These are phyloP conservation scores for Apogon talboti DNA, from an alignment of 2,797 vertebrate genomes.

Conservation along the genomic window DNA sequence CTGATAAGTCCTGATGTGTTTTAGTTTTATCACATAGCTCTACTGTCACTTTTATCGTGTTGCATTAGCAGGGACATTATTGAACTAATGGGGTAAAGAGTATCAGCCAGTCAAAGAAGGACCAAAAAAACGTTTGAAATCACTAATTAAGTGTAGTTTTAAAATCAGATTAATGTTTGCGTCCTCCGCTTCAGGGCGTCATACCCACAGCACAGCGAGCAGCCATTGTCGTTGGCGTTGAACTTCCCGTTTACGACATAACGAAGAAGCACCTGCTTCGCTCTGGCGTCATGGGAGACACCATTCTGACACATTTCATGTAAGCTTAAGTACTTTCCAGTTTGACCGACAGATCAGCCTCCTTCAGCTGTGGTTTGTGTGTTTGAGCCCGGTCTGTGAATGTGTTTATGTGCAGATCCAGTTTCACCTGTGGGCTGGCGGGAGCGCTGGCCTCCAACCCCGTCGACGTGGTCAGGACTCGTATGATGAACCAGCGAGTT, in stretches of 20 bases:
- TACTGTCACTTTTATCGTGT: no score
- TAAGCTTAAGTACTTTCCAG: constrained; percentile 70
- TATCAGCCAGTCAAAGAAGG: no score
- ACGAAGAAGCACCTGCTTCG: constrained; percentile 96
- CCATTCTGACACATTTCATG: constrained; percentile 93
- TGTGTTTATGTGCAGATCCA: constrained; percentile 83
- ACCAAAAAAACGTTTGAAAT: no score
- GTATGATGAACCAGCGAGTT: constrained; percentile 98
- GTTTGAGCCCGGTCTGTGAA: background rate
- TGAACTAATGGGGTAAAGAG: no score
- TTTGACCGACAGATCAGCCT: no score
- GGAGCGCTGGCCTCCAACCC: constrained; percentile 97
- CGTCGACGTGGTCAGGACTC: constrained; percentile 94
- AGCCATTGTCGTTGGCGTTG: constrained; percentile 95
- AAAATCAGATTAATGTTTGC: background rate
- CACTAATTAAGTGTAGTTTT: background rate
- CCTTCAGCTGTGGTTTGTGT: no score
- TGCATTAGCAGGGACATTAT: no score
- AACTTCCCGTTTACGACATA: constrained; percentile 96
- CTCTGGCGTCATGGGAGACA: constrained; percentile 93
- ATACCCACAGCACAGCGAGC: constrained; percentile 95
- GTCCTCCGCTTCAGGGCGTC: constrained; percentile 86
- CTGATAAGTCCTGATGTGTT: no score
- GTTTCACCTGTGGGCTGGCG: constrained; percentile 93
- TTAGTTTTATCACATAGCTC: no score